Base-by-base conservation (phyloP, 1,140 invertebrate species). In the Drosophila tropicalis region DNA sequence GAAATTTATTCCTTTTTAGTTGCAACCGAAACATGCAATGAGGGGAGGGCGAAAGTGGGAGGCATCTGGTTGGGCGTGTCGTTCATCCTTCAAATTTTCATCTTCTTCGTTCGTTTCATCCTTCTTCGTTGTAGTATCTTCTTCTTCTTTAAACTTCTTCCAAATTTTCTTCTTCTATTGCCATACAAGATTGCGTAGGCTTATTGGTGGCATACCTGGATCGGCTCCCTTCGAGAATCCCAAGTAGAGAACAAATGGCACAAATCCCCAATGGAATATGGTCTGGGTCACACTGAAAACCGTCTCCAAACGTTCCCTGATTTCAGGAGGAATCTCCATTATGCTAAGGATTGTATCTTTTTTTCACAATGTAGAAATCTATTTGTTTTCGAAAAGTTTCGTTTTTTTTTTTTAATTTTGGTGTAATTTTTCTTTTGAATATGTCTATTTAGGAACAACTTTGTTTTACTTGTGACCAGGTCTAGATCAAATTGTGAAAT, bases 231-330 rank as follows among this genome's bases (percentile, higher is more conserved):
- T 60, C 0, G 15, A 22, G 34, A 60, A 9, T 19, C 57, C 57
- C 57, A 60, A 40, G 13, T 34, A 60, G 13, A 60, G 0, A 3
- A 60, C 13, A 1, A 62, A 25, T 19, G 60, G 36, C 39, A 62
- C 13, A 25, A 47, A 47, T 17, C 32, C 60, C 39, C 34, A 62
- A 40, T 29, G 40, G 40, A 62, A 62, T 4, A 51, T 12, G 19
- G 44, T 51, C 9, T 22, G 17, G 9, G 17, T 12, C 10, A 19
- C 44, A 22, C 12, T 5, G 9, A 22, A 9, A 12, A 51, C 1
- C 44, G 3, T 19, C 10, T 22, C 17, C 19, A 51, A 51, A 22
- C 44, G 44, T 22, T 22, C 44, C 44, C 19, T 51, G 3, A 12
- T 19, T 4, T 51, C 17, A 51, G 9, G 17, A 0, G 44, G 9